These are phyloP conservation scores for Pangasius sanitwongsei DNA, from an alignment of 2,797 vertebrate species.

Conservation along the genomic window DNA sequence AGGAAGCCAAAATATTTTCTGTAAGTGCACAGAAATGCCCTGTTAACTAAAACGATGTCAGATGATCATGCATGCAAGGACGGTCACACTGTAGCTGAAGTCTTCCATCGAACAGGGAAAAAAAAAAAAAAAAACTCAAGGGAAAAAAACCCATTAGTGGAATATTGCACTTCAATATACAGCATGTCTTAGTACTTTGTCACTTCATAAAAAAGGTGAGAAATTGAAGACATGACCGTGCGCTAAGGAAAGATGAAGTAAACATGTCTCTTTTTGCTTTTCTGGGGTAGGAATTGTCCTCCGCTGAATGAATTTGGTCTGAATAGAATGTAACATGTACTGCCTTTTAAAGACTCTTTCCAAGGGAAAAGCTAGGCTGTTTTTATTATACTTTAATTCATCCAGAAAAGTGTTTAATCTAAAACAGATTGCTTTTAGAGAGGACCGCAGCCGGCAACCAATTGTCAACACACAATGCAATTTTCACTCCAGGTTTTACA, in stretches of 20 bases:
- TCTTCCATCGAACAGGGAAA: background rate
- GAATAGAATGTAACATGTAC: conserved; percentile 56
- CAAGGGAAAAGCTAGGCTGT: conserved; percentile 45
- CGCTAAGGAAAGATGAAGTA: conserved; percentile 33
- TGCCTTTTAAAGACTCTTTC: conserved; percentile 51
- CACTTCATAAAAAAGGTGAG: conserved; percentile 50
- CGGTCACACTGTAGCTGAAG: conserved; percentile 24
- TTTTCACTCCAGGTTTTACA: conserved; percentile 57
- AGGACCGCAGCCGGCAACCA: conserved; percentile 52
- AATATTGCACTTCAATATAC: conserved; percentile 56
- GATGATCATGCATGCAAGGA: conserved; percentile 45
- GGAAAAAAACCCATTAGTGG: conserved; percentile 56
- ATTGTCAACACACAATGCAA: conserved; percentile 61
- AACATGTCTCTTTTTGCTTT: conserved; percentile 36
- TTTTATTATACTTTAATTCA: conserved; percentile 60
- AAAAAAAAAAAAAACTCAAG: conserved; percentile 53
- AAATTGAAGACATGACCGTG: conserved; percentile 38
- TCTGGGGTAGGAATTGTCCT: conserved; percentile 25
- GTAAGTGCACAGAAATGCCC: conserved; percentile 20
- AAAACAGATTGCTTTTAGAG: conserved; percentile 62
- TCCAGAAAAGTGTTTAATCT: conserved; percentile 62
- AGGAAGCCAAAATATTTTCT: background rate
- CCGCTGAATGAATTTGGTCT: conserved; percentile 48
- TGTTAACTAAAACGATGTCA: conserved; percentile 38
- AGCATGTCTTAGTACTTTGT: conserved; percentile 46